A percentile compares a stretch with the other conserved stretches of the same genome.
These are phyloP conservation scores for Sminthurides bifidus DNA, from an alignment of 1,140 invertebrate species.

Conservation along the genomic window DNA sequence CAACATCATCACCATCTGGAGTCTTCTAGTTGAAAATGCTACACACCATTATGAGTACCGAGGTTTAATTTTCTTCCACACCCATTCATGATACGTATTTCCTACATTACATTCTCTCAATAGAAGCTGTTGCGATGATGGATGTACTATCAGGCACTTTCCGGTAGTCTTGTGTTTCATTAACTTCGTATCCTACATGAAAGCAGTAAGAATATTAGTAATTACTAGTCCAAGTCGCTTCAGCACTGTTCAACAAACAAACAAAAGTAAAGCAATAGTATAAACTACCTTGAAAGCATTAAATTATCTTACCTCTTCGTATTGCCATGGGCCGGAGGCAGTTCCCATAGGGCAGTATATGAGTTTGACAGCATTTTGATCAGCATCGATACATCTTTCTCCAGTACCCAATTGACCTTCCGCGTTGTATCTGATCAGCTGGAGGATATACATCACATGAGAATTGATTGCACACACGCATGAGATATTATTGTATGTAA, in stretches of 20 bases:
- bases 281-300: background rate
- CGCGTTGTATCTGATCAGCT: slow-evolving; percentile 80
- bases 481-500: too few relatives aligned
- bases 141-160: slow-evolving; percentile 76
- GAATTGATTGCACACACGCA: too few relatives aligned
- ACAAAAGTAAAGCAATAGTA: background rate
- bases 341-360: slow-evolving; percentile 80
- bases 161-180: slow-evolving; percentile 65
- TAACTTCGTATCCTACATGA: slow-evolving; percentile 54
- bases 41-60: slow-evolving; percentile 41
- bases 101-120: slow-evolving; percentile 67
- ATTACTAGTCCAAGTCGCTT: slow-evolving; percentile 16
- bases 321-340: slow-evolving; percentile 85
- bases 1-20: background rate
- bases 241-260: background rate
- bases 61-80: slow-evolving; percentile 62
- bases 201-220: slow-evolving; percentile 25
- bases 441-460: too few relatives aligned
- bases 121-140: slow-evolving; percentile 60
- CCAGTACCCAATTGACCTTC: slow-evolving; percentile 90
- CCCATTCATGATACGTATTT: slow-evolving; percentile 80
- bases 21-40: background rate
- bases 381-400: slow-evolving; percentile 79
- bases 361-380: slow-evolving; percentile 68
- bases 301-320: slow-evolving; percentile 49